These are phyloP conservation scores for Gymnothorax reevesii DNA, from an alignment of 2,797 vertebrate species.

Conservation along the genomic window DNA sequence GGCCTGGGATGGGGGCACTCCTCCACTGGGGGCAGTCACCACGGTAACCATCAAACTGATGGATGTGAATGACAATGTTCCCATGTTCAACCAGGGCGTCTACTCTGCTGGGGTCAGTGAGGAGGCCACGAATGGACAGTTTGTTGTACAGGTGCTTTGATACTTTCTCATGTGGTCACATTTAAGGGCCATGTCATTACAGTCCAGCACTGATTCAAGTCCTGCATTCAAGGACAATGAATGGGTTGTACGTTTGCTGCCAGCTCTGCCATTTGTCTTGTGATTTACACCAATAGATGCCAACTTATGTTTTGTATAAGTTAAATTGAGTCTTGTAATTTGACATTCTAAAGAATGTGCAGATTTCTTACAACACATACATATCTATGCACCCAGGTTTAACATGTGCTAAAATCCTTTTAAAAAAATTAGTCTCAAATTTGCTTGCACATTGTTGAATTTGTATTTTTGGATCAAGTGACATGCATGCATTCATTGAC, in stretches of 20 bases:
- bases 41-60: conserved; percentile 91
- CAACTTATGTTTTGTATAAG: no score
- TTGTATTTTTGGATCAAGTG: no score
- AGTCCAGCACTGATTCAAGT: not conserved
- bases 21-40: conserved; percentile 86
- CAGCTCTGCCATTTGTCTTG: not conserved
- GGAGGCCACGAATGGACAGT: conserved; percentile 84
- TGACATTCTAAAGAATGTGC: no score
- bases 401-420: no score
- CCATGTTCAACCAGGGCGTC: conserved; percentile 85
- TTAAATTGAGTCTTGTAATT: no score
- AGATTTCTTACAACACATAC: no score
- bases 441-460: no score
- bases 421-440: no score
- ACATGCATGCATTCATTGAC: no score
- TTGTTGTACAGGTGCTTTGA: conserved; percentile 79
- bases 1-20: conserved; percentile 87
- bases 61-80: conserved; percentile 93
- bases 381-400: no score
- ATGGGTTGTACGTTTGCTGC: not conserved
- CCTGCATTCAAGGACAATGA: not conserved
- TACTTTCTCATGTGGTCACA: not conserved
- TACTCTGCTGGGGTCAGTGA: conserved; percentile 91
- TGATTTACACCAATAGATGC: no score
- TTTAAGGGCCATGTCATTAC: not conserved